A percentile compares a stretch with the other conserved stretches of the same genome.
phyloP scores from a whole-genome alignment of 2,113 vertebrate species.

The Macrotus californicus region DNA sequence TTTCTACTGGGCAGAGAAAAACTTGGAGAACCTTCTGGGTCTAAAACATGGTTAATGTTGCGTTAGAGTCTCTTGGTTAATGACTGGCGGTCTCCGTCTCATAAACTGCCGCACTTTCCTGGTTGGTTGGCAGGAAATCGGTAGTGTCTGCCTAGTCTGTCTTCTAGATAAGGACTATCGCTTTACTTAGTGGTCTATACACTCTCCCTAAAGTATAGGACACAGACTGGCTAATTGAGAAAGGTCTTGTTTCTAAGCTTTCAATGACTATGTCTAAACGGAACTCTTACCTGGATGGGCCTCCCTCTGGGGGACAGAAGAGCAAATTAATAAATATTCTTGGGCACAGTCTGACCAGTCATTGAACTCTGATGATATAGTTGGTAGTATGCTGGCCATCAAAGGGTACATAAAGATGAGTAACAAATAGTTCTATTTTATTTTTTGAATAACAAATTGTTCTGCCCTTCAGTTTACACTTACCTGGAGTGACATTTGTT shows the following conservation, averaged over 20 bases:
- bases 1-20: conserved; percentile 13
- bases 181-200: not conserved
- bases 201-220: not conserved
- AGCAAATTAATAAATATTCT: not conserved
- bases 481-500: not conserved
- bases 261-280: not conserved
- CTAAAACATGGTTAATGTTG: not conserved
- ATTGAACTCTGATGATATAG: not conserved
- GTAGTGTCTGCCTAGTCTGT: not conserved
- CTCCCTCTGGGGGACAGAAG: not conserved
- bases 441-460: no score
- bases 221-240: not conserved
- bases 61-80: not conserved
- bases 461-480: not conserved
- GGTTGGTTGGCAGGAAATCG: not conserved
- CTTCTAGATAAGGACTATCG: not conserved
- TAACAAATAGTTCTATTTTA: not conserved
- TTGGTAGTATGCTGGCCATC: not conserved
- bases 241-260: not conserved
- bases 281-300: not conserved
- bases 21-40: not conserved
- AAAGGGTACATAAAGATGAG: not conserved
- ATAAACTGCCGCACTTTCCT: not conserved
- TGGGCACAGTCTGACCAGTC: not conserved
- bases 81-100: not conserved